Base-by-base conservation (phyloP, 2,888 invertebrate species). In the Ophion costatus region DNA sequence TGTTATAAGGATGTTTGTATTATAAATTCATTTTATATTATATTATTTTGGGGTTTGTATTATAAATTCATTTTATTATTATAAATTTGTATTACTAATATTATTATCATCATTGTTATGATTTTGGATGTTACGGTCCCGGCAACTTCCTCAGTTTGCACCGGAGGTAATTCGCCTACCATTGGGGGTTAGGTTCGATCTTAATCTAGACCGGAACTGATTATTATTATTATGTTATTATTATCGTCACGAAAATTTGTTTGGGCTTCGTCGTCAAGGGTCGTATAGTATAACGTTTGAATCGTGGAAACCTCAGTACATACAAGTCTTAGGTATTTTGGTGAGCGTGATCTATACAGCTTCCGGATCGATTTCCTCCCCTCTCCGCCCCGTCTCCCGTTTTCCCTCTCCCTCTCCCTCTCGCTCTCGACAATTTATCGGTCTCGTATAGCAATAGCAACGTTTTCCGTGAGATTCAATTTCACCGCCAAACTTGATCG, bases 401-500 rank as follows among this genome's bases (percentile, higher is more conserved):
- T 42, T 61, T 24, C 20, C 61, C 56, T 42, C 17, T 77, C 56
- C 57, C 29, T 22, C 51, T 67, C 42, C 20, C 17, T 6, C 22
- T 17, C 56, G 14, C 59, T 57, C 56, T 67, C 73, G 80, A 79
- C 83, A 83, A 86, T 85, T 83, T 83, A 85, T 87, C 78, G 83
- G 51, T 69, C 17, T 67, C 70, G 64, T 57, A 42, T 66, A 79
- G 74, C 80, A 78, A 80, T 76, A 80, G 83, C 70, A 80, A 76
- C 80, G 85, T 73, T 82, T 82, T 85, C 75, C 84, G 84, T 66
- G 80, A 79, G 84, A 87, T 87, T 87, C 82, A 87, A 87, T 87
- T 87, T 87, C 80, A 83, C 71, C 75, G 79, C 73, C 77, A 71
- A 86, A 86, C 82, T 86, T 87, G 87, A 87, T 86, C 83, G 86